Evolutionary conservation across 2,113 vertebrate genomes (phyloP).

Genomic region (Trochalopteron elliotii): DNA sequence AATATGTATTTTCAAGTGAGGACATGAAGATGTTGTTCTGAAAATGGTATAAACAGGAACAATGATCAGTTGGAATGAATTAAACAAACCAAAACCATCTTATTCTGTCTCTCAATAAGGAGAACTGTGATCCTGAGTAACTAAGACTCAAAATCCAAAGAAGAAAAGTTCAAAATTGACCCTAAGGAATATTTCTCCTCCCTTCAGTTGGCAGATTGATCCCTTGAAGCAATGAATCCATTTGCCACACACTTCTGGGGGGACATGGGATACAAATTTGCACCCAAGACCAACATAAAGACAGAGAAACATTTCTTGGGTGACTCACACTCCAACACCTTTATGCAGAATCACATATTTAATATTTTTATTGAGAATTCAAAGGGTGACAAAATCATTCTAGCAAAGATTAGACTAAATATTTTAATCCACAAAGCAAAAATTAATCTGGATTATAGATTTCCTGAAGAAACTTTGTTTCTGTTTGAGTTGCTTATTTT

Average conservation of each 20-base stretch:
- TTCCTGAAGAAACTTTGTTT: neutral
- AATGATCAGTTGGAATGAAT: neutral
- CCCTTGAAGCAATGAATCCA: neutral
- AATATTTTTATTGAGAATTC: neutral
- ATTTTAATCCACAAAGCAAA: neutral
- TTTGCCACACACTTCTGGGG: neutral
- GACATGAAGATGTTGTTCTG: neutral
- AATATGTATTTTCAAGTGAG: fast-evolving
- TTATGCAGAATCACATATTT: neutral
- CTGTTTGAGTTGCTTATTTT: neutral
- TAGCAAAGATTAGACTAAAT: neutral
- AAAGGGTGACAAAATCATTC: neutral
- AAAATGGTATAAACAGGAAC: neutral
- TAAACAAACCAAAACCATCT: neutral
- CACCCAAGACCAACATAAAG: neutral
- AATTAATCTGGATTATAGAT: neutral
- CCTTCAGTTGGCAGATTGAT: neutral
- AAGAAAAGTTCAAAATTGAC: no score
- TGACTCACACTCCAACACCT: neutral
- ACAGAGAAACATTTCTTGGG: neutral
- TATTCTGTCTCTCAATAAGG: neutral
- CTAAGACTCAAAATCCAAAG: neutral
- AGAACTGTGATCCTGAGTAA: neutral
- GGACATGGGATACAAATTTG: neutral
- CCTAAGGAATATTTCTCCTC: neutral